These are phyloP conservation scores for Empis stercorea DNA, from an alignment of 2,888 invertebrate genomes.

Conservation along the genomic window DNA sequence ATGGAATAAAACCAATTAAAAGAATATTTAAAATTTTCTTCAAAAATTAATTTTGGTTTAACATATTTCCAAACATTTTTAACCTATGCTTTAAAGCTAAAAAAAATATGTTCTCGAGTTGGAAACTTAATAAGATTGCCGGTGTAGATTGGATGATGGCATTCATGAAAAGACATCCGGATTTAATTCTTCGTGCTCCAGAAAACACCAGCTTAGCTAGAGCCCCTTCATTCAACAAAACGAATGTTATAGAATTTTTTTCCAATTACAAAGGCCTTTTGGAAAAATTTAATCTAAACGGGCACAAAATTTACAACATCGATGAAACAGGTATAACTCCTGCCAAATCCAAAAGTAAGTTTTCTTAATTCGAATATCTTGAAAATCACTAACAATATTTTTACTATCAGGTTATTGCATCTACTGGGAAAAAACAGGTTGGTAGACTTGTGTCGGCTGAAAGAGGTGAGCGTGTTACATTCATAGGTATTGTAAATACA, in stretches of 20 bases:
- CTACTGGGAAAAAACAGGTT: conserved; percentile 9
- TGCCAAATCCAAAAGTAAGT: no score
- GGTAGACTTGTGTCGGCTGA: conserved; percentile 15
- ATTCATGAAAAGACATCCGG: not conserved
- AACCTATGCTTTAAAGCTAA: conserved; percentile 5
- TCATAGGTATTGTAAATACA: no score
- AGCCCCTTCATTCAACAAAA: conserved; percentile 7
- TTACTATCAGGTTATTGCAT: conserved; percentile 2
- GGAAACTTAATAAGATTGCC: not conserved
- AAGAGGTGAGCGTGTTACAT: conserved; percentile 11
- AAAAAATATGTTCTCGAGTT: not conserved
- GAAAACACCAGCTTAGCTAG: conserved; percentile 1
- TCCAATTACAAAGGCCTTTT: conserved; percentile 4
- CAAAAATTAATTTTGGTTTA: no score
- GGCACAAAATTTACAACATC: conserved; percentile 4
- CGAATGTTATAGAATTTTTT: conserved; percentile 4
- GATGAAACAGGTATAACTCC: conserved; percentile 9
- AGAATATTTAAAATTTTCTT: no score
- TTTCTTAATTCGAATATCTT: conserved; percentile 1
- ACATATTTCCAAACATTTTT: no score
- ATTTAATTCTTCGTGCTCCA: not conserved
- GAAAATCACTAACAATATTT: no score
- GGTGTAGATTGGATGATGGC: not conserved
- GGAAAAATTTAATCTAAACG: not conserved
- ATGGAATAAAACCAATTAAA: no score